Evolutionary conservation across 2,888 invertebrate genomes (phyloP).

Genomic region (Dicranocentrus wangi): DNA sequence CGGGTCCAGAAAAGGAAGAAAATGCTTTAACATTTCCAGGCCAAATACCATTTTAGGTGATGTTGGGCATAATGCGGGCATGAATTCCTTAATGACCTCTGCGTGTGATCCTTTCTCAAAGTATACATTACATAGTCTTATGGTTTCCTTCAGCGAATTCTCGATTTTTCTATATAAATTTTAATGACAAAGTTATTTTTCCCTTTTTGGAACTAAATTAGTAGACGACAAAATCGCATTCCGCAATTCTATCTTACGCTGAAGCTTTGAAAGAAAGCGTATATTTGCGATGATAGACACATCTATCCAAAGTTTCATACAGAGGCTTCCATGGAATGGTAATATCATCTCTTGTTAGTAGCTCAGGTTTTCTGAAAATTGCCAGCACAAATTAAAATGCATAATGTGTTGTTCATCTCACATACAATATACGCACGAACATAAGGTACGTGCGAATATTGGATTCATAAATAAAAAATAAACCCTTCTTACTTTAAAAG

Average conservation of each 20-base stretch:
- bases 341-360: constrained; percentile 86
- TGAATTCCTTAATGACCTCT: constrained; percentile 89
- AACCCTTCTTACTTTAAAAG: constrained; percentile 84
- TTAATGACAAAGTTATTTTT: too few relatives aligned
- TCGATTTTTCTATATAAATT: constrained; percentile 71
- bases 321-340: constrained; percentile 90
- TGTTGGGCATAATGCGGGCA: constrained; percentile 87
- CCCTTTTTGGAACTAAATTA: too few relatives aligned
- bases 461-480: background rate
- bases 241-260: constrained; percentile 65
- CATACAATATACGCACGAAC: too few relatives aligned
- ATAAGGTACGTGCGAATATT: too few relatives aligned
- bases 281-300: constrained; percentile 77
- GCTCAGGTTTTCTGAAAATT: constrained; percentile 80
- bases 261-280: constrained; percentile 73
- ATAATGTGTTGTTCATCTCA: too few relatives aligned
- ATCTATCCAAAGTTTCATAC: constrained; percentile 81
- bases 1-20: constrained; percentile 84
- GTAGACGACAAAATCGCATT: too few relatives aligned
- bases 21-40: constrained; percentile 82
- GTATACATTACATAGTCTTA: constrained; percentile 76
- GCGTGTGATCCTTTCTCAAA: constrained; percentile 84
- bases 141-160: constrained; percentile 68
- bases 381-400: too few relatives aligned
- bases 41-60: constrained; percentile 76